phyloP scores from a whole-genome alignment of 2,888 invertebrate species.

The Molorchus minor region DNA sequence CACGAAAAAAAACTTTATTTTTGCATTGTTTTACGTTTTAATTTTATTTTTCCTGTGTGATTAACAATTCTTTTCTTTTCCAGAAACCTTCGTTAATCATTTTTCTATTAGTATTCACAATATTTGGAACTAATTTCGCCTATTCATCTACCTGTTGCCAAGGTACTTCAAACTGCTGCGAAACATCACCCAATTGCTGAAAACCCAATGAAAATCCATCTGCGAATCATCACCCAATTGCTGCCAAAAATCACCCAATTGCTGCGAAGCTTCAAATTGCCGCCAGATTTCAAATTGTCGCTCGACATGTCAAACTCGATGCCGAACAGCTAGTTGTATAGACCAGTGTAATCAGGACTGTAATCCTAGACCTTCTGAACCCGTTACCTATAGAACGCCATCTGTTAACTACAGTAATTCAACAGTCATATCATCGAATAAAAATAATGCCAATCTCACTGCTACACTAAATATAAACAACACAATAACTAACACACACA shows the following conservation, averaged over 20 bases:
- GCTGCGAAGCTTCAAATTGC: not conserved
- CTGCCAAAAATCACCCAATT: conserved; percentile 1
- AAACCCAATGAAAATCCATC: too few relatives aligned
- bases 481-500: conserved; percentile 28
- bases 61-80: too few relatives aligned
- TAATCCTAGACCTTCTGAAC: not conserved
- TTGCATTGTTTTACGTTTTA: too few relatives aligned
- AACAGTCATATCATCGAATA: conserved; percentile 7
- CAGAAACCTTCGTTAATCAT: too few relatives aligned
- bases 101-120: too few relatives aligned
- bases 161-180: not conserved
- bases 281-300: conserved; percentile 2
- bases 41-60: too few relatives aligned
- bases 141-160: not conserved
- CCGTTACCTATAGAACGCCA: not conserved
- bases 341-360: conserved; percentile 1
- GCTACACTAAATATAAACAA: conserved; percentile 28
- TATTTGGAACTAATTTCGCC: too few relatives aligned
- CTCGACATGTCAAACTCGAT: not conserved
- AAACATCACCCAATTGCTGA: not conserved
- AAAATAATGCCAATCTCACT: conserved; percentile 11
- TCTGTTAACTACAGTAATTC: not conserved
- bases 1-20: too few relatives aligned
- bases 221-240: not conserved
- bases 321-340: not conserved